These are phyloP conservation scores for Cinclus cinclus DNA, from an alignment of 2,113 vertebrate species.

Conservation along the genomic window DNA sequence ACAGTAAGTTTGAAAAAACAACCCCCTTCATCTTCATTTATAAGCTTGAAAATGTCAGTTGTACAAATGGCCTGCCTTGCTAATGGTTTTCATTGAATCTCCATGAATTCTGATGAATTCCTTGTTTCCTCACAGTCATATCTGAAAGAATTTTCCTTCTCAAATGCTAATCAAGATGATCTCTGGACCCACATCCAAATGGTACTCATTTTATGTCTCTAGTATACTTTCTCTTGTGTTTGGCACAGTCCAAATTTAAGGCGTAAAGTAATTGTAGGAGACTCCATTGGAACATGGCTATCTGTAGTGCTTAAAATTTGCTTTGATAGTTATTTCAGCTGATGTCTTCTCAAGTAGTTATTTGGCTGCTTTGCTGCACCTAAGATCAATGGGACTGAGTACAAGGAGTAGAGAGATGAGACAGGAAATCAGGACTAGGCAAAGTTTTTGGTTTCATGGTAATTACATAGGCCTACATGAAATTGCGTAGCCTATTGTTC, in stretches of 20 bases:
- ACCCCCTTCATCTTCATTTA: neutral
- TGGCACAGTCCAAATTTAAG: neutral
- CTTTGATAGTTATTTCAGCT: neutral
- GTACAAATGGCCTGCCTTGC: neutral
- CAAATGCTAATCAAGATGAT: constrained; percentile 78
- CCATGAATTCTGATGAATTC: neutral
- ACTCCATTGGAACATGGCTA: neutral
- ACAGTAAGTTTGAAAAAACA: constrained; percentile 69
- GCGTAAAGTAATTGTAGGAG: neutral
- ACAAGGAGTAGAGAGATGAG: neutral
- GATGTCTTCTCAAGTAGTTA: neutral
- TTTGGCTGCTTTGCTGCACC: neutral
- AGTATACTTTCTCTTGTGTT: neutral
- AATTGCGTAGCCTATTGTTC: neutral
- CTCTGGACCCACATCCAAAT: constrained; percentile 80
- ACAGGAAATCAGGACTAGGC: neutral
- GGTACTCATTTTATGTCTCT: constrained; percentile 57
- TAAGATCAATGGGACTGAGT: neutral
- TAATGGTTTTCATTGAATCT: neutral
- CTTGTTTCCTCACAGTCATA: constrained; percentile 71
- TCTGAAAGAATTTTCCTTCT: constrained; percentile 79
- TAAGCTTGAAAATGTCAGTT: neutral
- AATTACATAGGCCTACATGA: neutral
- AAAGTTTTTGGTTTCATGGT: neutral
- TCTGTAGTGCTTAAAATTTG: neutral